Conservation (phyloP, 2,113 vertebrate species). For the Peromyscus maniculatus region DNA sequence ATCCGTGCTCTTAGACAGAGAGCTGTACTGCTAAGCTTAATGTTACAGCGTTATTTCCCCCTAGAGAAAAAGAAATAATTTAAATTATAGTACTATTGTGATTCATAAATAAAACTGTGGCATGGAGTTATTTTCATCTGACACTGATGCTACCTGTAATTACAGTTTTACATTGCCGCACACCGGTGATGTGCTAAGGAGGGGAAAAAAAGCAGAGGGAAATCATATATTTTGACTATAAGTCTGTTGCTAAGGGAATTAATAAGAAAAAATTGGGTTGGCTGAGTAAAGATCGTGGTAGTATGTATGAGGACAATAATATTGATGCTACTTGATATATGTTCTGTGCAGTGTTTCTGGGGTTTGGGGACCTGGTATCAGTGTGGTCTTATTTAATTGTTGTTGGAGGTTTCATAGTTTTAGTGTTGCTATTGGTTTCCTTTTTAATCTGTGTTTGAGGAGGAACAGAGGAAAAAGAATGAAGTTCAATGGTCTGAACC, state of each 20-base stretch:
- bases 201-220: neutral
- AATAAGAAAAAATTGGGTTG: constrained; percentile 45
- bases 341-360: neutral
- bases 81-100: constrained; percentile 69
- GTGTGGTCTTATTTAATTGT: neutral
- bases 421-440: neutral
- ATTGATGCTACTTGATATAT: neutral
- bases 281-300: constrained; percentile 9
- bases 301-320: constrained; percentile 17
- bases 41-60: constrained; percentile 69
- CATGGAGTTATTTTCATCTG: constrained; percentile 67
- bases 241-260: constrained; percentile 51
- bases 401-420: neutral
- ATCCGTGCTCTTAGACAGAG: constrained; percentile 76
- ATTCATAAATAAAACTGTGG: constrained; percentile 73
- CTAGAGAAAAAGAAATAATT: constrained; percentile 70
- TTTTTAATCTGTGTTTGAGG: neutral
- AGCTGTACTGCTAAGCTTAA: constrained; percentile 76
- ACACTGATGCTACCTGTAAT: constrained; percentile 57
- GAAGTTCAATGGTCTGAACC: neutral
- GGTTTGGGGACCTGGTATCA: neutral
- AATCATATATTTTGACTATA: constrained; percentile 56
- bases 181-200: neutral
- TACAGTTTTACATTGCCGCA: constrained; percentile 27
- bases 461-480: neutral